Base-by-base conservation (phyloP, 2,797 vertebrate genomes). In the Forpus xanthops region DNA sequence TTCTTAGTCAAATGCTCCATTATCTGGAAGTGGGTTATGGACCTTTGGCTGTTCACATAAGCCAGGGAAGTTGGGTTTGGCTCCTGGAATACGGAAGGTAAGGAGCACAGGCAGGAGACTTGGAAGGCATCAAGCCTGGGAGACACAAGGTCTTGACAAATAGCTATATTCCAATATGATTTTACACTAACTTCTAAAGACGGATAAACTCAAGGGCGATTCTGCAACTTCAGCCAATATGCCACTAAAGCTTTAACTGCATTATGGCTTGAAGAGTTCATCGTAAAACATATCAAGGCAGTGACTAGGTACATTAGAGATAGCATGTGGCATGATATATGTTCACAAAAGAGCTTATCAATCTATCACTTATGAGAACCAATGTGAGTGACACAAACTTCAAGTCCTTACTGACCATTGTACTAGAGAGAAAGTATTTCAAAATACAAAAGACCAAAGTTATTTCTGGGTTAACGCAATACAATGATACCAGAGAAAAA, bases 1-100 rank as follows among this genome's bases (percentile, higher is more conserved):
- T 58, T 95, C 71, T 82, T 86, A 79, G 89, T 94, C 91, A 96
- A 94, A 91, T 30, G 49, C 67, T 94, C 94, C 83, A 71, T 90
- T 95, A 90, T 94, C 85, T 91, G 72, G 80, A 93, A 90, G 61
- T 41, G 74, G 60, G 62, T 66, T 87, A 89, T 8, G 50, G 87
- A 82, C 58, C 24, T 90, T 52, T 73, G 56, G 49, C 68, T 90
- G 65, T 25, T 91, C 93, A 89, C 53, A 39, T 15, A 82, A 92
- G 78, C 0, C 0, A 96, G 62, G 75, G 50, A 91, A 87, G 75
- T 67, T 89, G 68, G n/a, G 49, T 85, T 88, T 92, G 94, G 85
- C 65, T 45, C 74, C 80, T 85, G 87, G 39, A 87, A 78, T 56
- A 85, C n/a, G n/a, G n/a, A n/a, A n/a, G n/a, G 21, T 30, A 68